A percentile compares a stretch with the other conserved stretches of the same genome.
Conservation (phyloP, 2,113 vertebrate species). For the Acanthisitta chloris region DNA sequence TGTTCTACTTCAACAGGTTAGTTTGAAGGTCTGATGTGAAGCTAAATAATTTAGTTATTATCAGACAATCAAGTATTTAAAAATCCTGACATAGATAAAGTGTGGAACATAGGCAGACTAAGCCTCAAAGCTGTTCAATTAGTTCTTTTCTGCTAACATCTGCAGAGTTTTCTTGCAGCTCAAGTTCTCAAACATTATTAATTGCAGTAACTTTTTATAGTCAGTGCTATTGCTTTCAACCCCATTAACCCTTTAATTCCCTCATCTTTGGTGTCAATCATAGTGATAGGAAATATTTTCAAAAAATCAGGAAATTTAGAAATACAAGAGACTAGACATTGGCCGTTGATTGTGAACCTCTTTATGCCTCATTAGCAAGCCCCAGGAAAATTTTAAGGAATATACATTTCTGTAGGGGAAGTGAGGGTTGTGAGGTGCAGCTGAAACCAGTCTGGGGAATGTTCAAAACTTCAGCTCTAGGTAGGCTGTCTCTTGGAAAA, state of each 20-base stretch:
- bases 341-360: not conserved
- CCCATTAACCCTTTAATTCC: not conserved
- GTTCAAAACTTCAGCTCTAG: not conserved
- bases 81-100: not conserved
- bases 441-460: not conserved
- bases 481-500: not conserved
- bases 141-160: not conserved
- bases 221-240: not conserved
- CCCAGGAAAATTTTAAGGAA: not conserved
- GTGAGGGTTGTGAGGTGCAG: not conserved
- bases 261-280: not conserved
- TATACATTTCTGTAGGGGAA: not conserved
- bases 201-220: not conserved
- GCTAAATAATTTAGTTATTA: not conserved
- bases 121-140: not conserved
- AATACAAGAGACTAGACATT: not conserved
- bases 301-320: not conserved
- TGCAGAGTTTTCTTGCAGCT: not conserved
- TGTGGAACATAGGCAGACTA: not conserved
- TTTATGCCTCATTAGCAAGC: not conserved
- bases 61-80: not conserved
- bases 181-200: not conserved
- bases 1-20: not conserved
- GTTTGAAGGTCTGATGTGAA: not conserved
- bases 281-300: not conserved